A percentile compares a stretch with the other conserved stretches of the same genome.
phyloP scores from a whole-genome alignment of 92 coral and sea anemone genomes.

The Actinostola sp. region DNA sequence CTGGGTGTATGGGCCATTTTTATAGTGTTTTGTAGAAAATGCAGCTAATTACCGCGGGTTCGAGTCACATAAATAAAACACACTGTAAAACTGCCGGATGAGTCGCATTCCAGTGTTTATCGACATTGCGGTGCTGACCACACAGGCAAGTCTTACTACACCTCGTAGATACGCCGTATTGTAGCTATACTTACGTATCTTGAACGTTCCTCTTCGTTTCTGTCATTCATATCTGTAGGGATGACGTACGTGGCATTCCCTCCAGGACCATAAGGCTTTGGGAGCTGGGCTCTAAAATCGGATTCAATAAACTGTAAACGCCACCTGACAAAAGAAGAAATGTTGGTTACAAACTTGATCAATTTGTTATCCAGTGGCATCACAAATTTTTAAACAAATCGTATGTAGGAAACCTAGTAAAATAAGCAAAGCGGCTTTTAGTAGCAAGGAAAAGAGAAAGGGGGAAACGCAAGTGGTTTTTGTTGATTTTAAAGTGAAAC shows the following conservation, averaged over 20 bases:
- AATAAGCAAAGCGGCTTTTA: too few relatives aligned
- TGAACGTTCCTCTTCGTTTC: conserved; percentile 84
- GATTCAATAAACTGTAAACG: conserved; percentile 85
- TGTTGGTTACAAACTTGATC: background rate
- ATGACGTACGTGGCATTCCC: conserved; percentile 76
- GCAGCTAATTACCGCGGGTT: too few relatives aligned
- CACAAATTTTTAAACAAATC: background rate
- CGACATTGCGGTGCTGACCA: background rate
- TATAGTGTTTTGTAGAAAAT: too few relatives aligned
- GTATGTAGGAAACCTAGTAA: background rate
- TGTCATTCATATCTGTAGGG: conserved; percentile 92
- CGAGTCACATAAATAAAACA: too few relatives aligned
- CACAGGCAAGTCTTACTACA: background rate
- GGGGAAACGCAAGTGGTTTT: too few relatives aligned
- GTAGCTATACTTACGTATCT: conserved; percentile 80
- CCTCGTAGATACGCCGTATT: background rate
- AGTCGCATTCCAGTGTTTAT: background rate
- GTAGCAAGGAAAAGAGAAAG: too few relatives aligned
- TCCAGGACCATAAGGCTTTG: conserved; percentile 76
- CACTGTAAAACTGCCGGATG: too few relatives aligned
- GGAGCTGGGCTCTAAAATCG: conserved; percentile 92
- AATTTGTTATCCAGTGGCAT: background rate
- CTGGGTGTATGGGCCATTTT: too few relatives aligned
- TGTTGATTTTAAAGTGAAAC: too few relatives aligned
- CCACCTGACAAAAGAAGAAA: conserved; percentile 60